phyloP scores from a whole-genome alignment of 2,797 vertebrate species.

The Acipenser transmontanus region DNA sequence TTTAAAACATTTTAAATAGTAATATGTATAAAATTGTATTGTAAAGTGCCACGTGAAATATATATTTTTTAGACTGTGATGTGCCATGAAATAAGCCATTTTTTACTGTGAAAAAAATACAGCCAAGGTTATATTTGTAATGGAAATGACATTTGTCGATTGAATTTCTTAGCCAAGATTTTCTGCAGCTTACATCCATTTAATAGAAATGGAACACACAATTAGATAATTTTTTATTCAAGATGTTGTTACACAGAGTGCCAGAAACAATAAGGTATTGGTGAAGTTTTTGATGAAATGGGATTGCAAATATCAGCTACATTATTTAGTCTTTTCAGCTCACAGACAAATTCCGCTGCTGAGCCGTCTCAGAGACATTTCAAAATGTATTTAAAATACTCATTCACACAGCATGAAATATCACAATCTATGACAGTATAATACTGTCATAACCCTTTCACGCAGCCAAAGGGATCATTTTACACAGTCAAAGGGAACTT shows the following conservation, averaged over 20 bases:
- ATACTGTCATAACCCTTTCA: too few relatives aligned
- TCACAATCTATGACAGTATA: too few relatives aligned
- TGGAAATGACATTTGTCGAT: constrained; percentile 6
- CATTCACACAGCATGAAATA: too few relatives aligned
- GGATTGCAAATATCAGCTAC: constrained; percentile 6
- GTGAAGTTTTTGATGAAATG: not conserved
- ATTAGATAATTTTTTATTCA: constrained; percentile 2
- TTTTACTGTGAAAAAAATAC: too few relatives aligned
- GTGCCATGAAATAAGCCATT: too few relatives aligned
- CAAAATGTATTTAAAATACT: too few relatives aligned
- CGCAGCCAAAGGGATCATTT: too few relatives aligned
- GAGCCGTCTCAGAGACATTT: too few relatives aligned
- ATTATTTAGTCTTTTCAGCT: constrained; percentile 7
- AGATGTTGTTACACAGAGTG: not conserved
- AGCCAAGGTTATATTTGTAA: constrained; percentile 1
- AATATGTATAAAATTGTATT: not conserved
- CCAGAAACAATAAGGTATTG: constrained; percentile 8
- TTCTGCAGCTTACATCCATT: constrained; percentile 3
- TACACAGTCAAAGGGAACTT: too few relatives aligned
- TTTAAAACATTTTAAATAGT: not conserved
- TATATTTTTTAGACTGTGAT: too few relatives aligned
- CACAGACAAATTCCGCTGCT: not conserved
- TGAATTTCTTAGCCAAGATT: constrained; percentile 1
- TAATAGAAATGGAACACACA: constrained; percentile 6
- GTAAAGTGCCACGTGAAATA: too few relatives aligned